phyloP scores from a whole-genome alignment of 2,113 vertebrate species.

The Pseudorasbora parva region DNA sequence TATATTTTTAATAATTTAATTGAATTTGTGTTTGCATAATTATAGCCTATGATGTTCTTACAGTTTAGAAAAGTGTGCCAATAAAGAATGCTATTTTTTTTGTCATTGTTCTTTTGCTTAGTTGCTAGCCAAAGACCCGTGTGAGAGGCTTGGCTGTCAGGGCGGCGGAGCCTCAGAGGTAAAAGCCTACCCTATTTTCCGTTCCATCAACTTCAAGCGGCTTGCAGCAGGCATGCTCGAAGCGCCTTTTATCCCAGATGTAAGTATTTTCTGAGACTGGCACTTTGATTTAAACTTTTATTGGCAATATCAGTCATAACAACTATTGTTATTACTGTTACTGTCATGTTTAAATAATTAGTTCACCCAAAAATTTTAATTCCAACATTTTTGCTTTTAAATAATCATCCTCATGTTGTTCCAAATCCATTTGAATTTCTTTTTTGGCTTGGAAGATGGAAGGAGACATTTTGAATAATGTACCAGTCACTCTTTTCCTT shows the following conservation, averaged over 20 bases:
- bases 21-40: neutral
- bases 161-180: constrained; percentile 87
- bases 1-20: neutral
- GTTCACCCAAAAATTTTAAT: neutral
- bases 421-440: neutral
- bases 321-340: neutral
- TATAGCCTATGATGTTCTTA: neutral
- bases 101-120: constrained; percentile 58
- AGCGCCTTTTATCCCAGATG: constrained; percentile 92
- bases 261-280: constrained; percentile 72
- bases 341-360: neutral
- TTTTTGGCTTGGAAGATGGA: neutral
- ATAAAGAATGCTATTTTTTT: neutral
- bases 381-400: neutral
- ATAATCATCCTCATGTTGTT: neutral
- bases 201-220: constrained; percentile 92
- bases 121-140: constrained; percentile 92
- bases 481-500: neutral
- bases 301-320: neutral
- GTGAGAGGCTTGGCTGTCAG: constrained; percentile 84
- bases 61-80: neutral
- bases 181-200: constrained; percentile 90
- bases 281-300: neutral
- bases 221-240: constrained; percentile 94
- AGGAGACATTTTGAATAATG: neutral